Percentiles rank a stretch among this genome's conserved stretches.
Evolutionary conservation across 2,113 vertebrate species (phyloP).

Genomic region (Pan paniscus): DNA sequence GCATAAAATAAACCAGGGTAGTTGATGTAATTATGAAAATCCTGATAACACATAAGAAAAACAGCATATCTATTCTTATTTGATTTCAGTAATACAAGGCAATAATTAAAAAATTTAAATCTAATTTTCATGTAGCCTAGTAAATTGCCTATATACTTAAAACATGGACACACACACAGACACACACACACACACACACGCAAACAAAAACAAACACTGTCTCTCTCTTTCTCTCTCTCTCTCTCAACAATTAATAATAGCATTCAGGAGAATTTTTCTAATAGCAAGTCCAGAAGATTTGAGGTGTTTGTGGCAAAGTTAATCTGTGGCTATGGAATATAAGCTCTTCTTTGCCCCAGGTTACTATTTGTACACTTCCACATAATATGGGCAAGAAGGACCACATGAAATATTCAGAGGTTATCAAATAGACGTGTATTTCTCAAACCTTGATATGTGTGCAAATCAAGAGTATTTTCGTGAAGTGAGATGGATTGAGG

Average conservation of each 20-base stretch:
- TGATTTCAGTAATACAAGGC: slow-evolving; percentile 38
- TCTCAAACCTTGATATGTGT: background rate
- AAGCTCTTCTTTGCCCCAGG: background rate
- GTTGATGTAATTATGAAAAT: slow-evolving; percentile 11
- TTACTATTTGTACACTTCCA: background rate
- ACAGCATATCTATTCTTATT: background rate
- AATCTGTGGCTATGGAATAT: background rate
- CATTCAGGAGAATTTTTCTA: background rate
- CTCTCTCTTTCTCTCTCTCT: too few species aligned
- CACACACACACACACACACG: background rate
- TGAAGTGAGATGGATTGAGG: background rate
- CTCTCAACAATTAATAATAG: background rate
- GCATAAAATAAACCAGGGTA: background rate
- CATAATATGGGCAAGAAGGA: background rate
- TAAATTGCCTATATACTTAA: background rate
- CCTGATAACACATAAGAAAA: background rate
- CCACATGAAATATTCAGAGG: background rate
- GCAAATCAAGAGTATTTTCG: background rate
- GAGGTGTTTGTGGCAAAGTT: background rate
- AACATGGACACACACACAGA: background rate
- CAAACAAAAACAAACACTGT: too few species aligned
- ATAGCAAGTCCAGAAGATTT: background rate
- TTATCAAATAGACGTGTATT: background rate
- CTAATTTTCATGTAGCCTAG: background rate
- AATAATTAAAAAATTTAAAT: slow-evolving; percentile 8